These are phyloP conservation scores for Agrochola lota DNA, from an alignment of 2,888 invertebrate genomes.

Conservation along the genomic window DNA sequence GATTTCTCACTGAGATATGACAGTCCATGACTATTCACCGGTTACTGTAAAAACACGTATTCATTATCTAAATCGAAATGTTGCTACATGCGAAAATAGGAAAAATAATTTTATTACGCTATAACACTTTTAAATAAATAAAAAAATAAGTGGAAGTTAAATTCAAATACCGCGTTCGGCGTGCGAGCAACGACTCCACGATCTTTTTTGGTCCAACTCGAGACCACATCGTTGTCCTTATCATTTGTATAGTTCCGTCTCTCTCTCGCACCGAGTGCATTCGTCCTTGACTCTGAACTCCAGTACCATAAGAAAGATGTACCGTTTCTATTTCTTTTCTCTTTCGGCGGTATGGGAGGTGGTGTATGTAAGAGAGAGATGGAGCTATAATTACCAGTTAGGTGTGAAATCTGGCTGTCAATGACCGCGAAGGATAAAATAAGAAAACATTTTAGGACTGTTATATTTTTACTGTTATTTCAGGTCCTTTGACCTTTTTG, in stretches of 20 bases:
- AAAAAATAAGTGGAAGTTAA: constrained; percentile 67
- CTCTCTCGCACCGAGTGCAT: constrained; percentile 77
- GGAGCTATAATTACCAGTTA: constrained; percentile 76
- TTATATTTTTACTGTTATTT: constrained; percentile 80
- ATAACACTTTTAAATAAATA: constrained; percentile 65
- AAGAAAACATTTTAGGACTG: constrained; percentile 77
- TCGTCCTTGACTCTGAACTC: constrained; percentile 87
- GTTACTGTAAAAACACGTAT: constrained; percentile 78
- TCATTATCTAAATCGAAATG: constrained; percentile 69
- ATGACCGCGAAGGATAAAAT: constrained; percentile 87
- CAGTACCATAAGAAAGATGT: constrained; percentile 80
- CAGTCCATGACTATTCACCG: constrained; percentile 67
- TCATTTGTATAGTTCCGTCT: constrained; percentile 72
- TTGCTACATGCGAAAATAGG: constrained; percentile 73
- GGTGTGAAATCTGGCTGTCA: constrained; percentile 85
- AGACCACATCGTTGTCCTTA: constrained; percentile 70
- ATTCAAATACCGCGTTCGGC: constrained; percentile 74
- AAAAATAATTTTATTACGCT: constrained; percentile 59
- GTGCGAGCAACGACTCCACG: constrained; percentile 77
- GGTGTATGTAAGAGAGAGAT: constrained; percentile 72
- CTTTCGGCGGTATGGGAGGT: constrained; percentile 60
- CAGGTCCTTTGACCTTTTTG: constrained; percentile 78
- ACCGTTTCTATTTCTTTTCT: constrained; percentile 83
- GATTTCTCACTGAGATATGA: constrained; percentile 49
- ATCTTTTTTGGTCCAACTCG: constrained; percentile 79